Base-by-base conservation (phyloP, 2,113 vertebrate species). In the Ahaetulla prasina region DNA sequence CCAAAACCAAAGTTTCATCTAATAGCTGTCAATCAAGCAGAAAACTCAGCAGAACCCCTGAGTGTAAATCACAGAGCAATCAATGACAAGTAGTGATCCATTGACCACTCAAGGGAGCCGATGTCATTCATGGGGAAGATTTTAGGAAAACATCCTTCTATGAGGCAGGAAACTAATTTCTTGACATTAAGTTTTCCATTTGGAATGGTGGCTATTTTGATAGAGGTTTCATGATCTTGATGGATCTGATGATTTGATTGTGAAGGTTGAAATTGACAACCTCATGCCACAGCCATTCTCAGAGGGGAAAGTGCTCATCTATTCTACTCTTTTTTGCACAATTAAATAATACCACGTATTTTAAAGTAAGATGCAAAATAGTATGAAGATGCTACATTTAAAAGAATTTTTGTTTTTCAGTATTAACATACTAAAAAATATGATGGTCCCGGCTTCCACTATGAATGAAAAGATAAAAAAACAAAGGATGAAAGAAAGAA, bases 1-100 rank as follows among this genome's bases (percentile, higher is more conserved):
- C 12, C 53, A 92, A 96, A 96, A 94, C 12, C 35, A 16, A 91
- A 89, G n/a, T 86, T 23, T 95, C 55, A 11, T 52, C 54, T 84
- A 95, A 90, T 89, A 93, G 90, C 85, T 57, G n/a, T 93, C 89
- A 95, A 5, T 92, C 90, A 94, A 91, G 94, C 14, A 88, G 22
- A 94, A 93, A 96, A 94, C 8, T n/a, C 45, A 93, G 55, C 63
- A 93, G 90, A 94, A 85, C 85, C 57, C 54, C 68, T 80, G 52
- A 90, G 89, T 91, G 39, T 50, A 90, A 92, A 57, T 91, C 89
- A 53, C 89, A 85, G 54, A 91, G 90, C 85, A 91, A 93, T 92
- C 91, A 95, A 63, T 93, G 91, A 53, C 88, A 95, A 92, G 20
- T 47, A 88, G 50, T 90, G 53, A n/a, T 93, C 6, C 60, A 93